Evolutionary conservation across 2,113 vertebrate species (phyloP).

Genomic region (Urocitellus parryii): DNA sequence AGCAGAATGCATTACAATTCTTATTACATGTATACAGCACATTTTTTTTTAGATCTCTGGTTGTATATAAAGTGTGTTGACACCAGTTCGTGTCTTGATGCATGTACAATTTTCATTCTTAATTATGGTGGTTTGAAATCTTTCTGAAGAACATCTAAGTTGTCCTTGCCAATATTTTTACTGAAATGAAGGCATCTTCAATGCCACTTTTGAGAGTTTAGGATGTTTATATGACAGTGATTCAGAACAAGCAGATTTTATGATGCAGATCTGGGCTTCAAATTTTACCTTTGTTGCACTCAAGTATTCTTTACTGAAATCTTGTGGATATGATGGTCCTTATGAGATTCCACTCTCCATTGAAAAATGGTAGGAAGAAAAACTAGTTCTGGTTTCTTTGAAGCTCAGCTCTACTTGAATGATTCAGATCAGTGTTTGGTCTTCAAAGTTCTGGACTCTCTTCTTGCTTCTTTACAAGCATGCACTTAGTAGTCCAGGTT

Average conservation of each 20-base stretch:
- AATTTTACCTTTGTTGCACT: conserved; percentile 21
- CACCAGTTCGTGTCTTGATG: too few species aligned
- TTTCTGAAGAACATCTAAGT: background rate
- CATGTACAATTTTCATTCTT: background rate
- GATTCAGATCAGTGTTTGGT: background rate
- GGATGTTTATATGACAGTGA: background rate
- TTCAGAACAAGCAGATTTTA: background rate
- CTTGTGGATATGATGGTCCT: background rate
- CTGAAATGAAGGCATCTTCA: background rate
- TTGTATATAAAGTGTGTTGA: too few species aligned
- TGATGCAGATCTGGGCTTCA: background rate
- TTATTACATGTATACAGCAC: too few species aligned
- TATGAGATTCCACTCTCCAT: fast-evolving
- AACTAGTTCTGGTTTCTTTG: background rate
- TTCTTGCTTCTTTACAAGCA: background rate
- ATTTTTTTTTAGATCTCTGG: too few species aligned
- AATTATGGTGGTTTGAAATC: background rate
- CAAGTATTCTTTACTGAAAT: background rate
- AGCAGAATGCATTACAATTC: too few species aligned
- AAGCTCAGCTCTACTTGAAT: background rate
- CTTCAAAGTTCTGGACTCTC: background rate
- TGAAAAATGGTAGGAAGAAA: background rate
- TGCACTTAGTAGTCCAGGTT: background rate
- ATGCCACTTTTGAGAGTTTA: background rate
- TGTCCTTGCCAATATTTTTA: background rate